A percentile compares a stretch with the other conserved stretches of the same genome.
Evolutionary conservation across 2,888 invertebrate genomes (phyloP).

Genomic region (Neelides folsomi): DNA sequence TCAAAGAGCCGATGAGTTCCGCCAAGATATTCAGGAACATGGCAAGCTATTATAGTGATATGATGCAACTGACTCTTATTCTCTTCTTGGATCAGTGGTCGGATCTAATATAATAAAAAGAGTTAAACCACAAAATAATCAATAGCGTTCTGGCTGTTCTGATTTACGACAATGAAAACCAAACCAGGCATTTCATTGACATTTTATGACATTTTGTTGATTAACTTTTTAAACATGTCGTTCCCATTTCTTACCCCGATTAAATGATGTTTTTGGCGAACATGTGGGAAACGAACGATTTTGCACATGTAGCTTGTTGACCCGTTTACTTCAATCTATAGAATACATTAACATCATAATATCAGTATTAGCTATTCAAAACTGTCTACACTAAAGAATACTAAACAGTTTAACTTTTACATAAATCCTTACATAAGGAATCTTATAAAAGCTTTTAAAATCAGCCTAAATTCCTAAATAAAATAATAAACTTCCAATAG

Average conservation of each 20-base stretch:
- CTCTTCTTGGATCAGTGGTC: constrained; percentile 42
- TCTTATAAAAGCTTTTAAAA: too few species aligned
- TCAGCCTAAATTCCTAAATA: too few species aligned
- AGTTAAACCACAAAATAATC: too few species aligned
- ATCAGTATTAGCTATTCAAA: too few species aligned
- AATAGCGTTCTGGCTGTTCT: too few species aligned
- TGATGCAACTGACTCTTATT: constrained; percentile 61
- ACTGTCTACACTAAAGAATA: too few species aligned
- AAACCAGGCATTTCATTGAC: too few species aligned
- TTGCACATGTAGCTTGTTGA: constrained; percentile 7
- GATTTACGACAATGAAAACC: too few species aligned
- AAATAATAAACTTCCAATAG: too few species aligned
- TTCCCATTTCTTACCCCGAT: constrained; percentile 9
- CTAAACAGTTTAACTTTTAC: too few species aligned
- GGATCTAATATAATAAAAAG: constrained; percentile 37
- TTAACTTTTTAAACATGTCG: background rate
- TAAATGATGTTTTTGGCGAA: constrained; percentile 8
- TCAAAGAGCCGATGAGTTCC: constrained; percentile 40
- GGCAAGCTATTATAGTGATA: constrained; percentile 72
- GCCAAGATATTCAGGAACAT: constrained; percentile 14
- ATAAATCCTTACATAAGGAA: too few species aligned
- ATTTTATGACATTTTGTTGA: background rate
- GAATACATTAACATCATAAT: background rate
- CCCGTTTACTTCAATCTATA: constrained; percentile 7
- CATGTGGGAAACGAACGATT: constrained; percentile 7